These are phyloP conservation scores for Frieseomelitta varia DNA, from an alignment of 1,140 invertebrate genomes.

Conservation along the genomic window DNA sequence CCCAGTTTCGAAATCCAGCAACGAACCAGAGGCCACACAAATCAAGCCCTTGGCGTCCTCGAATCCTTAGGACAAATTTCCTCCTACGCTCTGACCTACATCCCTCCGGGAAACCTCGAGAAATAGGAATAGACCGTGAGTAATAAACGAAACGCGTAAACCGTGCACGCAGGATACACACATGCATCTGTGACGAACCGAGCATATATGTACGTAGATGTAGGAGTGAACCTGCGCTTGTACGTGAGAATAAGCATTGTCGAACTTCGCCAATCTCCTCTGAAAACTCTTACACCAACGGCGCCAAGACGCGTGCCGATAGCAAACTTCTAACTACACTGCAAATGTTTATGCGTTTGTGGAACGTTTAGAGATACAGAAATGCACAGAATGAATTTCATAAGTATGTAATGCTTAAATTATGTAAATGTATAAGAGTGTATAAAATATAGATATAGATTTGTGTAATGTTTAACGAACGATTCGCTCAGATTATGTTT, in stretches of 20 bases:
- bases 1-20: not conserved
- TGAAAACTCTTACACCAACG: no score
- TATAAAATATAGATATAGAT: no score
- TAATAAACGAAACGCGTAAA: not conserved
- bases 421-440: no score
- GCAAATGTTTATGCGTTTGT: no score
- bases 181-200: not conserved
- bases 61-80: not conserved
- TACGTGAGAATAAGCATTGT: not conserved
- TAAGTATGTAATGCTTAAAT: no score
- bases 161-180: not conserved
- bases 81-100: not conserved
- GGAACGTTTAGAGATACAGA: no score
- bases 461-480: no score
- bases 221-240: not conserved
- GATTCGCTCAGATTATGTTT: no score
- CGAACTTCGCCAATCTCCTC: no score
- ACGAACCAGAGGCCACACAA: not conserved
- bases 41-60: conserved; percentile 9
- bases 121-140: not conserved
- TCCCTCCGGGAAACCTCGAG: not conserved
- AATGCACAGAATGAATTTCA: no score
- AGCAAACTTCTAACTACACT: no score
- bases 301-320: no score
- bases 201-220: not conserved